Evolutionary conservation across 2,888 invertebrate species (phyloP).

Genomic region (Bursaphelenchus okinawaensis): DNA sequence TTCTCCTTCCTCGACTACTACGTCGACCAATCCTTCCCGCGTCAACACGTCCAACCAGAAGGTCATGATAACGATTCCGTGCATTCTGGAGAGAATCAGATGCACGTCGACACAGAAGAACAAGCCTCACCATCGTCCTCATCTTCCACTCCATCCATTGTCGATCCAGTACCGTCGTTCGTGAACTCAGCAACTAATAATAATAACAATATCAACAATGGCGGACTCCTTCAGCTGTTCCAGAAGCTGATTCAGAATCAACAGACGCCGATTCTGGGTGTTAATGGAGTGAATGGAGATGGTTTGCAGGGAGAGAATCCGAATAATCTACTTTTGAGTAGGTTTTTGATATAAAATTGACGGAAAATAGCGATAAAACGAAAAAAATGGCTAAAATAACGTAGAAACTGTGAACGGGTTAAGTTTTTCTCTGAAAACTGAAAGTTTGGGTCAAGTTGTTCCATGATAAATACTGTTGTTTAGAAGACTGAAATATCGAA

Average conservation of each 20-base stretch:
- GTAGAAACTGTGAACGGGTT: too few relatives aligned
- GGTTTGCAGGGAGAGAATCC: not conserved
- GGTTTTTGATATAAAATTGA: too few relatives aligned
- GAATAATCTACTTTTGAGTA: not conserved
- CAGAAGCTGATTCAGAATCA: conserved; percentile 9
- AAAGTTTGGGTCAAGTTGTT: too few relatives aligned
- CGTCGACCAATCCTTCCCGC: conserved; percentile 13
- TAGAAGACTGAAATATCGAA: too few relatives aligned
- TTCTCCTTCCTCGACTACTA: conserved; percentile 13
- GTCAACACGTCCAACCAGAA: not conserved
- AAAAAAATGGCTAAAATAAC: too few relatives aligned
- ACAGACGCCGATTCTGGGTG: not conserved
- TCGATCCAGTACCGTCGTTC: not conserved
- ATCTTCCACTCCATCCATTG: conserved; percentile 7
- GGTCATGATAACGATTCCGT: conserved; percentile 10
- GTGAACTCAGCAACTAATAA: not conserved
- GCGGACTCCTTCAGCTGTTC: not conserved
- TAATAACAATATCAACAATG: not conserved
- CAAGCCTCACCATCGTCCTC: conserved; percentile 9
- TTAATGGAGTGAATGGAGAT: not conserved
- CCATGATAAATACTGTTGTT: too few relatives aligned
- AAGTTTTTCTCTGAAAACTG: too few relatives aligned
- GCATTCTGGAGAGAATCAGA: not conserved
- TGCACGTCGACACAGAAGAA: conserved; percentile 3
- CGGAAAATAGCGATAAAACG: too few relatives aligned